Base-by-base conservation (phyloP, 2,113 vertebrate species). In the Oxyruncus cristatus region DNA sequence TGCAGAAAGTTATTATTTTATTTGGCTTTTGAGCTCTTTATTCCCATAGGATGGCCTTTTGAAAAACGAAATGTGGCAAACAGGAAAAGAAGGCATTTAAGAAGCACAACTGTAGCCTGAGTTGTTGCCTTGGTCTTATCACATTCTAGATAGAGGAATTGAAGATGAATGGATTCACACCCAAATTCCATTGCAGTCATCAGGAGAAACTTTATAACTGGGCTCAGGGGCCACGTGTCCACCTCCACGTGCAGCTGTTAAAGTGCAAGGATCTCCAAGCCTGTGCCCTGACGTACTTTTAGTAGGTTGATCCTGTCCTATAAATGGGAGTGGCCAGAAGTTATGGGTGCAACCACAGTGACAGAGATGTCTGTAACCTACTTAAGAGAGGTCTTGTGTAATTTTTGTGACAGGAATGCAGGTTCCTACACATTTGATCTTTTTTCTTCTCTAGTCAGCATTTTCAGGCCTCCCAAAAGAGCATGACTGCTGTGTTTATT, bases 151-250 rank as follows among this genome's bases (percentile, higher is more conserved):
- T 55, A 68, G 67, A 88, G 53, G 50, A 93, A 87, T 65, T 72
- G 75, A 78, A 96, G 75, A 75, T 72, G 70, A 74, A 84, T 68
- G 28, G 56, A 81, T 89, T 96, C 79, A 75, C 76, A 74, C 76
- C 83, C 93, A 89, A 71, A 93, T 96, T 96, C 88, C 76, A 26
- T 11, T 84, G 41, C 23, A 92, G 73, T 81, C 83, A 78, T 71
- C 76, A 95, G 28, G 32, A 75, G 65, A 91, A 93, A 94, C 66
- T 96, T 94, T 75, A 94, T 58, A 88, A 78, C 28, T 15, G 44
- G 44, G 44, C 41, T 61, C n/a, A 47, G 68, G 28, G 80, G 35
- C 62, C 61, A 68, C 3, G 5, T 77, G 59, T 76, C 74, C 53
- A 74, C 27, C 27, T 90, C 49, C 10, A 8, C n/a, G 33, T 32